Evolutionary conservation across 1,140 invertebrate species (phyloP), one percentile per base, ranked within the genome.

Genomic region (Pseudomyrmex sp.): DNA sequence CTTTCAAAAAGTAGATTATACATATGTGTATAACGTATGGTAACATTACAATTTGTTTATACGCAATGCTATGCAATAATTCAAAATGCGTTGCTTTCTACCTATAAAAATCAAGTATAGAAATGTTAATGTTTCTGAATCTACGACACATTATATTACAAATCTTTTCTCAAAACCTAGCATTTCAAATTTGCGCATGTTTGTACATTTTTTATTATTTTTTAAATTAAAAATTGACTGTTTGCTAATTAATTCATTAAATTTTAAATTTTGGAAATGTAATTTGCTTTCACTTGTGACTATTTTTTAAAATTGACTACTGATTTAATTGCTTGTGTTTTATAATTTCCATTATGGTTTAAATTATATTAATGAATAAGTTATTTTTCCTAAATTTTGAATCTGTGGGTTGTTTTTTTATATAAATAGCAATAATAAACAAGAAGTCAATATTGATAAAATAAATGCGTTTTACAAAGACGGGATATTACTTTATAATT

Each of bases 401-500:
- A 13, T 72, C 54, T 54, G 26, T 70, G 8, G 7, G 20, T 23
- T 48, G 13, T 3, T 52, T 18, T 18, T 18, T 10, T 1, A 54
- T 15, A 20, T 44, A 20, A 52, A 20, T 66, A 50, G 8, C 44
- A 35, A 44, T 2, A 0, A 13, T 35, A 65, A 44, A 77, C 8
- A 2, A 26, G 56, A 26, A 56, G 66, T 44, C 35, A 20, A 8
- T 5, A n/a, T 4, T 2, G 9, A 69, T 56, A 66, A 66, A 56
- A 56, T 56, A 58, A 1, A 12, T 2, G 9, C 18, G 15, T 23
- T 62, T 74, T 59, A 15, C 35, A 72, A 58, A 44, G 2, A 2
- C 1, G n/a, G 13, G 15, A 18, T 62, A 18, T 75, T 15, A 48
- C 9, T 74, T 73, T 61, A 63, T 63, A 75, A 63, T 62, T n/a